Evolutionary conservation across 2,797 vertebrate species (phyloP).

Genomic region (Arnoldichthys spilopterus): DNA sequence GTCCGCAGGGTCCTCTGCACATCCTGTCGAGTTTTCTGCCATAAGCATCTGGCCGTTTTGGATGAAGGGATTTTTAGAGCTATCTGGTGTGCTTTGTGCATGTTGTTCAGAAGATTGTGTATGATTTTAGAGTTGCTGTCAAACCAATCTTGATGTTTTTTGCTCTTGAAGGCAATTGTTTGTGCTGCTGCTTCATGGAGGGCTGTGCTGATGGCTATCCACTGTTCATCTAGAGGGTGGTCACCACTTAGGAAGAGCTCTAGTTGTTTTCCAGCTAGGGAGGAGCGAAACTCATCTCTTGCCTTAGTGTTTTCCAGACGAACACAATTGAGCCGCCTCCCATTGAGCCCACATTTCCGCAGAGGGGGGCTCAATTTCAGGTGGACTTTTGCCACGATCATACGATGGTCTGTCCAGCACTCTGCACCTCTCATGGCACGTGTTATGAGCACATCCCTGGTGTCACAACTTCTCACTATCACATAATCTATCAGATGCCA

Average conservation of each 20-base stretch:
- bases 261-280: conserved; percentile 14
- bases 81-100: conserved; percentile 20
- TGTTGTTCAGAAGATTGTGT: conserved; percentile 9
- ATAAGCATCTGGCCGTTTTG: conserved; percentile 1
- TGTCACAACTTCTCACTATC: not conserved
- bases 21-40: not conserved
- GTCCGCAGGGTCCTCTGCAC: not conserved
- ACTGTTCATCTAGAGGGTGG: not conserved
- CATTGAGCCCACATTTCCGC: not conserved
- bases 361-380: conserved; percentile 16
- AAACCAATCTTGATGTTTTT: conserved; percentile 14
- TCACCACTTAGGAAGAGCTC: not conserved
- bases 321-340: conserved; percentile 27
- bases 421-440: conserved; percentile 42
- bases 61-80: conserved; percentile 17
- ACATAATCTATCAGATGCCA: not conserved
- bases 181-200: too few species aligned
- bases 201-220: too few species aligned
- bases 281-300: conserved; percentile 17
- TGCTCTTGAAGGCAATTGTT: conserved; percentile 3
- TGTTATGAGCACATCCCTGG: conserved; percentile 27
- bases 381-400: conserved; percentile 28
- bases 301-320: conserved; percentile 3
- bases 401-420: conserved; percentile 37
- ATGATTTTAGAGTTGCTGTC: conserved; percentile 6